Base-by-base conservation (phyloP, 2,797 vertebrate genomes). In the Sardinella longiceps region DNA sequence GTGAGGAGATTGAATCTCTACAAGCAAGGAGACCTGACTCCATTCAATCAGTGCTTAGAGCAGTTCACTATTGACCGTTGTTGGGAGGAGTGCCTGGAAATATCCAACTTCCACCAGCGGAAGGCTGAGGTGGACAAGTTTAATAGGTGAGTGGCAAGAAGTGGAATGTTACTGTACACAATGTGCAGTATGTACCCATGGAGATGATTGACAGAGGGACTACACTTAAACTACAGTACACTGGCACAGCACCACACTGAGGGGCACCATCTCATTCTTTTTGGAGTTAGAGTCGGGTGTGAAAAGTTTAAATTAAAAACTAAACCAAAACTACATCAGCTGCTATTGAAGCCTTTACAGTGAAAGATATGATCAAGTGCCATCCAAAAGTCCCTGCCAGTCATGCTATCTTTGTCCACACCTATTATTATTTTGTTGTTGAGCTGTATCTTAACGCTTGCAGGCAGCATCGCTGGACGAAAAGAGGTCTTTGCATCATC, bases 381-480 rank as follows among this genome's bases (percentile, higher is more conserved):
- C 25, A 30, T 63, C 4, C 15, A 33, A 70, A 33, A 33, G 14
- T 1, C 12, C 14, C 12, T 70, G 63, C 63, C 14, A 33, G 63
- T 66, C 33, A 33, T 70, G 6, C 14, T 6, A 43, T 43, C 39
- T 43, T 43, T 43, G 39, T 43, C 39, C 39, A 43, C 6, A 43
- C 39, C 39, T 43, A 43, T 2, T 43, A 2, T 43, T 43, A 43
- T 6, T 2, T 43, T 43, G 39, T 43, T 43, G 39, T 43, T 43
- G 39, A 43, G 39, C 39, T 2, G 39, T 43, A 6, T 43, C 43
- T 15, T 20, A 23, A 80, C 30, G 89, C 56, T 86, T 83, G 53
- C 88, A 99, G 98, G 85, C 94, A 97, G 88, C 96, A 99, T 89
- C 97, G 96, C 23, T 99, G 98, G 98, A 99, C 96, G 87, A 99